phyloP scores from a whole-genome alignment of 2,113 vertebrate genomes.

The Gracilinanus agilis region DNA sequence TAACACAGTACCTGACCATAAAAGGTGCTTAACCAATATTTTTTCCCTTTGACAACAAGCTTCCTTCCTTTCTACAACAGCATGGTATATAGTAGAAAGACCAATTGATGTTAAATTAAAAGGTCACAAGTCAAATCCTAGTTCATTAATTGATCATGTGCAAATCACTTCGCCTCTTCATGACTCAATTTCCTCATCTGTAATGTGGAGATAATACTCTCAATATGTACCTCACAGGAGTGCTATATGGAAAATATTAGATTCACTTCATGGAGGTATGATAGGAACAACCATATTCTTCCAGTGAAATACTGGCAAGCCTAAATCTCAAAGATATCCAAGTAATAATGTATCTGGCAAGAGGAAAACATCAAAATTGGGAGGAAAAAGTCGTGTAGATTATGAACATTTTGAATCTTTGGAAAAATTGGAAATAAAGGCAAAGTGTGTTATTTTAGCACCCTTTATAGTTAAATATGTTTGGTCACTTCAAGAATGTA shows the following conservation, averaged over 20 bases:
- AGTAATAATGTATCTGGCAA: neutral
- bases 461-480: too few relatives aligned
- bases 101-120: neutral
- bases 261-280: neutral
- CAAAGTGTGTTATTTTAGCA: too few relatives aligned
- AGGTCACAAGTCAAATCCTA: neutral
- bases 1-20: neutral
- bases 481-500: neutral
- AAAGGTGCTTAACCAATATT: neutral
- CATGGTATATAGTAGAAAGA: neutral
- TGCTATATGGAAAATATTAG: neutral
- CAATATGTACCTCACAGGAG: neutral
- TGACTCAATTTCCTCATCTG: neutral
- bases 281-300: neutral
- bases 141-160: neutral
- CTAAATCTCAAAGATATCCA: neutral
- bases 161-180: neutral
- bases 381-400: neutral
- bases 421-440: too few relatives aligned
- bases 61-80: neutral
- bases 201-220: neutral
- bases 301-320: neutral
- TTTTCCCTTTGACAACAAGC: neutral
- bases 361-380: neutral
- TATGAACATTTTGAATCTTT: too few relatives aligned